Evolutionary conservation across 1,140 invertebrate genomes (phyloP).

Genomic region (Orius insidiosus): DNA sequence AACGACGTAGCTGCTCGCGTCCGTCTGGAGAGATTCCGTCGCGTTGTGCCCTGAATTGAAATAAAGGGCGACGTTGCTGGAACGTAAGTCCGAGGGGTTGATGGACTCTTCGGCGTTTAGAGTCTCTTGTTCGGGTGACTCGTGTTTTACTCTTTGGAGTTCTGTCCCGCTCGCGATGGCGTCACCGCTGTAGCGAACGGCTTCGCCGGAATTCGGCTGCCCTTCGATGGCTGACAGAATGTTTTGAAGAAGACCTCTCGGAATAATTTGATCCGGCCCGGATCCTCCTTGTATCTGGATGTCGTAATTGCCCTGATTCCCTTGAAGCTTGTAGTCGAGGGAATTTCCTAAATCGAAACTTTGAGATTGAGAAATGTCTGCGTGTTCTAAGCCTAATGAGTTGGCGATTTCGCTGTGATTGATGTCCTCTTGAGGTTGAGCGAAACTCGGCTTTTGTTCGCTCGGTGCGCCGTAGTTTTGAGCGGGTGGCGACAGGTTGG

Average conservation of each 20-base stretch:
- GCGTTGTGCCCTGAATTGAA: slow-evolving; percentile 4
- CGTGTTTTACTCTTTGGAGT: neutral
- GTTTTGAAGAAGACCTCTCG: slow-evolving; percentile 56
- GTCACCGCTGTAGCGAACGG: slow-evolving; percentile 11
- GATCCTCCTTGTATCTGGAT: slow-evolving; percentile 45
- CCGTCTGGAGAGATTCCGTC: neutral
- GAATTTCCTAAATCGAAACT: slow-evolving; percentile 13
- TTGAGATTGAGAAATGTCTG: slow-evolving; percentile 14
- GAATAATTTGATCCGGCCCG: slow-evolving; percentile 53
- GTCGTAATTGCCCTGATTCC: slow-evolving; percentile 43
- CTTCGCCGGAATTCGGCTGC: slow-evolving; percentile 23
- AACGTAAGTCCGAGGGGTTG: neutral
- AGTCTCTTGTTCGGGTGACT: slow-evolving; percentile 3
- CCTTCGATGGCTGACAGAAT: slow-evolving; percentile 56
- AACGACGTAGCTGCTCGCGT: slow-evolving; percentile 15
- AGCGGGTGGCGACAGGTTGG: neutral
- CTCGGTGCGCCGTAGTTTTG: slow-evolving; percentile 13
- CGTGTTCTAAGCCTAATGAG: slow-evolving; percentile 18
- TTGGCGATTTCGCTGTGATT: slow-evolving; percentile 13
- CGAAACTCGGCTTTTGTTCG: slow-evolving; percentile 6
- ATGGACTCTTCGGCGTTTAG: slow-evolving; percentile 5
- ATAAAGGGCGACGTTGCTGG: slow-evolving; percentile 10
- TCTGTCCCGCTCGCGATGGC: slow-evolving; percentile 5
- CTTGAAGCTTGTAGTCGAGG: slow-evolving; percentile 38
- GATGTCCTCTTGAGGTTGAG: slow-evolving; percentile 4